These are phyloP conservation scores for Capromys pilorides DNA, from an alignment of 2,797 vertebrate genomes.

Conservation along the genomic window DNA sequence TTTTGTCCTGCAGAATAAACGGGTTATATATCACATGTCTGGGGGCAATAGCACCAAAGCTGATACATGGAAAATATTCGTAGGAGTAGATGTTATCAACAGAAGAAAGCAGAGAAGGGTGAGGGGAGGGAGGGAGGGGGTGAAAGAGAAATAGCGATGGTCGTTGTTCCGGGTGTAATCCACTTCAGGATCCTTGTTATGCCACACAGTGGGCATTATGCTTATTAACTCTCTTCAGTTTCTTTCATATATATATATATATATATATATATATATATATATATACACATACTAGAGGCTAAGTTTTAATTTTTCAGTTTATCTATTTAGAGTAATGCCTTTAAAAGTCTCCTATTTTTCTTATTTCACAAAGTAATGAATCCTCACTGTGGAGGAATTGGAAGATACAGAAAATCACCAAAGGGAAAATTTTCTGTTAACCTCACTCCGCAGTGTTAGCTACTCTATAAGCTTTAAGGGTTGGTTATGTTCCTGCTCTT, in stretches of 20 bases:
- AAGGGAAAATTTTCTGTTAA: not conserved
- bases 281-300: no score
- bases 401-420: not conserved
- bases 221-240: not conserved
- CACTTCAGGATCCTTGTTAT: not conserved
- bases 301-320: not conserved
- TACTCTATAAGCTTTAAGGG: fast-evolving
- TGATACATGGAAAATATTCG: not conserved
- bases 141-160: not conserved
- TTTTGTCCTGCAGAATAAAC: not conserved
- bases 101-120: not conserved
- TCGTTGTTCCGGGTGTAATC: not conserved
- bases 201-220: not conserved
- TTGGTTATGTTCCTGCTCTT: not conserved
- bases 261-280: no score
- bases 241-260: not conserved
- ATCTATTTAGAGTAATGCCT: not conserved
- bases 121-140: not conserved
- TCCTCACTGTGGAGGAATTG: not conserved
- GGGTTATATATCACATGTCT: not conserved
- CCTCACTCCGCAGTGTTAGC: not conserved
- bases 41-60: no score
- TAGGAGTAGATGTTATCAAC: not conserved
- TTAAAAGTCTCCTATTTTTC: not conserved
- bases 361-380: not conserved